Conservation (phyloP, 2,888 invertebrate species). For the Podabrus alpinus region DNA sequence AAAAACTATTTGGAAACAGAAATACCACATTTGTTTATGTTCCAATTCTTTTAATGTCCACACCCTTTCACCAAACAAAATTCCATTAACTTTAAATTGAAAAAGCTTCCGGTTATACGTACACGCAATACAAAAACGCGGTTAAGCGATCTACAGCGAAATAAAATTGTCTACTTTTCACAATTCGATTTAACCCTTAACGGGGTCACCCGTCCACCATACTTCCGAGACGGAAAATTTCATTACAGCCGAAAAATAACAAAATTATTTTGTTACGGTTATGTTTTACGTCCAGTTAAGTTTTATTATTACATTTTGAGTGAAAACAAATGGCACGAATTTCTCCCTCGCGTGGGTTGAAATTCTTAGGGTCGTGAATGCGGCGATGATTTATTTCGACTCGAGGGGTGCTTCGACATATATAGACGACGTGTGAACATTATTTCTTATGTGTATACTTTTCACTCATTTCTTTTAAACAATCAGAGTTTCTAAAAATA, state of each 20-base stretch:
- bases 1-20: background rate
- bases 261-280: background rate
- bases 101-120: background rate
- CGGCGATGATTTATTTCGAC: constrained; percentile 10
- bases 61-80: background rate
- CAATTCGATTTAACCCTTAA: background rate
- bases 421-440: constrained; percentile 16
- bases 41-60: background rate
- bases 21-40: background rate
- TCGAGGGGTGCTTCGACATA: constrained; percentile 4
- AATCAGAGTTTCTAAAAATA: background rate
- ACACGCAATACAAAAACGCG: background rate
- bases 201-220: background rate
- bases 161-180: background rate
- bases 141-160: background rate
- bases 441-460: background rate
- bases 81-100: background rate
- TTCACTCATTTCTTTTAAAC: background rate
- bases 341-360: background rate
- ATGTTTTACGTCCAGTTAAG: constrained; percentile 11
- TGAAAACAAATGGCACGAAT: constrained; percentile 13
- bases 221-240: background rate
- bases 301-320: constrained; percentile 16
- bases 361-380: constrained; percentile 1
- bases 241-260: background rate